Percentiles rank a stretch among this genome's conserved stretches.
phyloP scores from a whole-genome alignment of 2,797 vertebrate genomes.

The Chelonia mydas region DNA sequence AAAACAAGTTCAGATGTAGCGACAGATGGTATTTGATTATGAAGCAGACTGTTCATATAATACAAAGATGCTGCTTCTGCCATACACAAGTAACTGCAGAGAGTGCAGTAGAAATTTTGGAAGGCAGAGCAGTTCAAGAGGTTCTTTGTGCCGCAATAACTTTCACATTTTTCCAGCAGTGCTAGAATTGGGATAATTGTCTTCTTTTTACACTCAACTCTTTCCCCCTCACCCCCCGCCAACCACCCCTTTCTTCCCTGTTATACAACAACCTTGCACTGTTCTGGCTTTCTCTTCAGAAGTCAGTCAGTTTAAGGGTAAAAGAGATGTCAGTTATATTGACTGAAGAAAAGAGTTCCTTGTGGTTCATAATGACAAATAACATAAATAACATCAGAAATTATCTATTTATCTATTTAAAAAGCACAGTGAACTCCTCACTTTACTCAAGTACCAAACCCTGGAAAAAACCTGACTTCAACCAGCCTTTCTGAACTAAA shows the following conservation, averaged over 20 bases:
- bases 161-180: slow-evolving; percentile 83
- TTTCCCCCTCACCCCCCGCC: not conserved
- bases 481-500: not conserved
- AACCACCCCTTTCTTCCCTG: not conserved
- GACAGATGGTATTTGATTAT: slow-evolving; percentile 99
- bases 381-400: not conserved
- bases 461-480: slow-evolving; percentile 34
- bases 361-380: not conserved
- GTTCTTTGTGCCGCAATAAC: slow-evolving; percentile 87
- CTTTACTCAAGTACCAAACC: not conserved
- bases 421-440: not conserved
- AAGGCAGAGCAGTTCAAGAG: slow-evolving; percentile 85
- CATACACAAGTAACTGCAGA: slow-evolving; percentile 96
- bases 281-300: slow-evolving; percentile 48
- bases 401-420: not conserved
- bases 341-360: slow-evolving; percentile 12
- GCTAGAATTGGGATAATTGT: slow-evolving; percentile 80
- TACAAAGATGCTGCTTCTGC: slow-evolving; percentile 99
- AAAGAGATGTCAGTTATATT: slow-evolving; percentile 34
- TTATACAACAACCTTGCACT: slow-evolving; percentile 21
- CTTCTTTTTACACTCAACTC: slow-evolving; percentile 69
- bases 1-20: slow-evolving; percentile 99
- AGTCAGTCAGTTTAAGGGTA: slow-evolving; percentile 54
- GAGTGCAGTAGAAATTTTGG: slow-evolving; percentile 86
- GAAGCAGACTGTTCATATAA: slow-evolving; percentile 99